Percentiles rank a stretch among this genome's conserved stretches.
Conservation (phyloP, 2,797 vertebrate genomes). For the Sphenopsis melanotis region DNA sequence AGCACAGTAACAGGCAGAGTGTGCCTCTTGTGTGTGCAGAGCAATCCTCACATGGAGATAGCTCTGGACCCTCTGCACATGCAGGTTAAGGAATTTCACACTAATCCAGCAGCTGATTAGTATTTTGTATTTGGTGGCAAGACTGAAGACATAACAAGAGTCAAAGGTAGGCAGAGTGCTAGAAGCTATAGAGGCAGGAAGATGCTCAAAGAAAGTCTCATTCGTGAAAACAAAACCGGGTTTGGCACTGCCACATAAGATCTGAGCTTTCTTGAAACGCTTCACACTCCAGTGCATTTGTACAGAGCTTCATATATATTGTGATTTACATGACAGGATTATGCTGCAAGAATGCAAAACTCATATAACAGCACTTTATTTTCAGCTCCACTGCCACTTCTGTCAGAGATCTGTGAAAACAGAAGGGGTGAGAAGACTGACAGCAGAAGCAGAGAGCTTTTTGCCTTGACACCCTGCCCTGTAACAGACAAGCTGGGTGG, state of each 20-base stretch:
- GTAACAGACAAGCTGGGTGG: background rate
- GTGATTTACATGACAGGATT: slow-evolving; percentile 16
- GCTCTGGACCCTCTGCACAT: background rate
- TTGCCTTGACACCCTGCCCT: slow-evolving; percentile 30
- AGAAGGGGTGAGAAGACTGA: slow-evolving; percentile 34
- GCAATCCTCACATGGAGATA: background rate
- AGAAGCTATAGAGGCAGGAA: background rate
- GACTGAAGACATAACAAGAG: background rate
- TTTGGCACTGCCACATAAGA: background rate
- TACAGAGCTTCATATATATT: background rate
- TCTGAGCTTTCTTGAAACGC: background rate
- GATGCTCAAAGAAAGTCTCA: background rate
- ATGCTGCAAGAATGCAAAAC: slow-evolving; percentile 36
- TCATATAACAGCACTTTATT: background rate
- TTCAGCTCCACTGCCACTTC: slow-evolving; percentile 32
- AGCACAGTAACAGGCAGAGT: background rate
- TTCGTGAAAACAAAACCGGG: background rate
- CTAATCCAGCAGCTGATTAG: background rate
- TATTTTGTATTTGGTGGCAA: background rate
- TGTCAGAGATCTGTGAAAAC: slow-evolving; percentile 39
- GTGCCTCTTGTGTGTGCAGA: background rate
- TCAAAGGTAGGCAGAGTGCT: background rate
- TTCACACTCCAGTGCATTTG: background rate
- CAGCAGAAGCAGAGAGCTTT: slow-evolving; percentile 40
- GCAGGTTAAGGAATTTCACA: background rate